phyloP scores from a whole-genome alignment of 2,888 invertebrate species.

The Himalopsyche anomala region DNA sequence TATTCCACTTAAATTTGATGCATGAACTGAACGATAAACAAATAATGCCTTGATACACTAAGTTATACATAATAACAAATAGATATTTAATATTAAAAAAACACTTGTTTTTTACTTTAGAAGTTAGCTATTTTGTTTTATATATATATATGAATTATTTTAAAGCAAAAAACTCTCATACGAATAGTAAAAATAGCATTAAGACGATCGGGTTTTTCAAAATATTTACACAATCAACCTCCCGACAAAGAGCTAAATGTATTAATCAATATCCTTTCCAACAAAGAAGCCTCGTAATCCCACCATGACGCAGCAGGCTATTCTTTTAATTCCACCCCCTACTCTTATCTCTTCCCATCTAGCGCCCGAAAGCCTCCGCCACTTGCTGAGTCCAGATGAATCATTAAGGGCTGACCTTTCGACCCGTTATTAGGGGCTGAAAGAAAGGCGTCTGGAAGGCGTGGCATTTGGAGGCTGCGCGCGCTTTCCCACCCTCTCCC shows the following conservation, averaged over 20 bases:
- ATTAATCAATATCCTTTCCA: conserved; percentile 29
- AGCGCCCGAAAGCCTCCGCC: conserved; percentile 45
- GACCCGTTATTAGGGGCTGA: conserved; percentile 38
- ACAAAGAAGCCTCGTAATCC: conserved; percentile 26
- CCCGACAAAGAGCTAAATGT: neutral
- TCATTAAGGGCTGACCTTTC: conserved; percentile 44
- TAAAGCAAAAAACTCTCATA: too few species aligned
- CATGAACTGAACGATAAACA: too few species aligned
- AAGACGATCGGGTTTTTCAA: too few species aligned
- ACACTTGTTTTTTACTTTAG: too few species aligned
- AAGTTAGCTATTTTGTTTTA: too few species aligned
- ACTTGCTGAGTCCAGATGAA: conserved; percentile 41
- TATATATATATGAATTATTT: too few species aligned
- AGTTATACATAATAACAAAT: too few species aligned
- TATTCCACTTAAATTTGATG: too few species aligned
- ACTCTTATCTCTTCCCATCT: conserved; percentile 39
- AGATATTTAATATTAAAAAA: too few species aligned
- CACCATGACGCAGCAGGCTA: conserved; percentile 16
- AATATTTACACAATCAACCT: neutral
- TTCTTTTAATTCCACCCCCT: conserved; percentile 46
- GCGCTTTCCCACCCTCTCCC: conserved; percentile 57
- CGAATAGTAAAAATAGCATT: too few species aligned
- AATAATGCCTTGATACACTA: too few species aligned
- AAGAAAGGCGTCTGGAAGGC: conserved; percentile 54
- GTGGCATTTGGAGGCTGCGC: conserved; percentile 65